Percentiles rank a stretch among this genome's conserved stretches.
Evolutionary conservation across 1,140 invertebrate genomes (phyloP).

Genomic region (Drosophila subobscura): DNA sequence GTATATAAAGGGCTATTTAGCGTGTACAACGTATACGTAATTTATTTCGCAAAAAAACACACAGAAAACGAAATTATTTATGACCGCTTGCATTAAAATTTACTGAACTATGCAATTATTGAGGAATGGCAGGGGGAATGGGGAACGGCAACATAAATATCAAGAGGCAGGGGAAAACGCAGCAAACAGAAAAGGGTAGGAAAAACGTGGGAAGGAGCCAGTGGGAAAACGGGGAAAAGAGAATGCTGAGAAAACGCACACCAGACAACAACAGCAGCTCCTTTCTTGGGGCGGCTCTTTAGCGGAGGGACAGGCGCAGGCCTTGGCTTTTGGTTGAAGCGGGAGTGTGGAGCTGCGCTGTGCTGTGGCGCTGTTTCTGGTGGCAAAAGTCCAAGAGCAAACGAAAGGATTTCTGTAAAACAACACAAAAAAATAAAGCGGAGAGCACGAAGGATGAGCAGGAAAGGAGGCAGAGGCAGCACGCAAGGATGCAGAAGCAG

Average conservation of each 20-base stretch:
- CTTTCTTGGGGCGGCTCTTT: conserved; percentile 1
- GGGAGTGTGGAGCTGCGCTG: not conserved
- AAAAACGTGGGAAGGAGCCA: not conserved
- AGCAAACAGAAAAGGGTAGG: conserved; percentile 29
- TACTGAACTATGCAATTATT: conserved; percentile 82
- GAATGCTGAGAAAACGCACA: conserved; percentile 41
- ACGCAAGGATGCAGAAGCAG: too few relatives aligned
- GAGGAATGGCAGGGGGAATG: conserved; percentile 49
- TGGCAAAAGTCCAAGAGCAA: conserved; percentile 38
- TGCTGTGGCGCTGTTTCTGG: too few relatives aligned
- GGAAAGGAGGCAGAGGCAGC: not conserved
- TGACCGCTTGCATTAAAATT: conserved; percentile 82
- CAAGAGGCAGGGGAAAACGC: conserved; percentile 49
- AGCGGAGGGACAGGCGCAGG: too few relatives aligned
- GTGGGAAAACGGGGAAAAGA: conserved; percentile 3
- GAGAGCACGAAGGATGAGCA: conserved; percentile 38
- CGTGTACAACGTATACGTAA: conserved; percentile 60
- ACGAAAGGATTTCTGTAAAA: conserved; percentile 56
- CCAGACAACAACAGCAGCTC: conserved; percentile 34
- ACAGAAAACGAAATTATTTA: conserved; percentile 79
- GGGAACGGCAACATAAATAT: conserved; percentile 71
- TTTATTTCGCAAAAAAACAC: conserved; percentile 64
- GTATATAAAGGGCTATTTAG: conserved; percentile 52
- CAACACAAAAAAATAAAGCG: conserved; percentile 17
- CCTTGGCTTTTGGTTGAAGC: not conserved